Conservation (phyloP, 2,888 invertebrate genomes). For the Perizoma flavofasciatum region DNA sequence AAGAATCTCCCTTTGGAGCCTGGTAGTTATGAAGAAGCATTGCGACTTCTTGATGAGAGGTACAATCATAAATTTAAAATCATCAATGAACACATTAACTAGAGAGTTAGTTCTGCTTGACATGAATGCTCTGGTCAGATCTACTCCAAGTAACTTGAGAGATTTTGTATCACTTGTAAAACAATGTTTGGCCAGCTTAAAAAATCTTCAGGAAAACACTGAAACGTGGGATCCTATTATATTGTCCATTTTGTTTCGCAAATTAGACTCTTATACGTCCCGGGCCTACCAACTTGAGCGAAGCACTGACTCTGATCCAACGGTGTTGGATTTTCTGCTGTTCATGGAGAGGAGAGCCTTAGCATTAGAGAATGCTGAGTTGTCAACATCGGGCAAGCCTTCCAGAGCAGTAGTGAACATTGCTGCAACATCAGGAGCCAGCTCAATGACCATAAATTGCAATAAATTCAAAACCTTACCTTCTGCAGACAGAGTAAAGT, state of each 20-base stretch:
- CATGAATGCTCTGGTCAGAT: conserved; percentile 1
- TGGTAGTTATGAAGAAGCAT: conserved; percentile 3
- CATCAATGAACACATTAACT: conserved; percentile 2
- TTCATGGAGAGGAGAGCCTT: conserved; percentile 7
- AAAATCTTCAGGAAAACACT: conserved; percentile 1
- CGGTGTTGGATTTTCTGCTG: conserved; percentile 4
- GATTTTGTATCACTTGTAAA: conserved; percentile 4
- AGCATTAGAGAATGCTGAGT: no score
- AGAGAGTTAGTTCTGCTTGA: no score
- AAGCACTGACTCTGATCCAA: conserved; percentile 2
- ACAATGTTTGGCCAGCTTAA: not conserved
- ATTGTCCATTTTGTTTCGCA: conserved; percentile 3
- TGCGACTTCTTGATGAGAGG: not conserved
- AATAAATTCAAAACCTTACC: not conserved
- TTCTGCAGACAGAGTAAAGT: no score
- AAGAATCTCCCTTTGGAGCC: conserved; percentile 1
- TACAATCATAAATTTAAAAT: conserved; percentile 5
- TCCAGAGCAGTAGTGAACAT: no score
- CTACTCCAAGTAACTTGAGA: not conserved
- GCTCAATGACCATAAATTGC: no score
- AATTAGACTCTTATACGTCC: conserved; percentile 15
- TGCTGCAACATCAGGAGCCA: no score
- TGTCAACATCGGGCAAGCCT: no score
- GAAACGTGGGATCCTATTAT: conserved; percentile 1
- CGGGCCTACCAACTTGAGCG: not conserved